phyloP scores from a whole-genome alignment of 2,113 vertebrate genomes.

The Sinosuthora webbiana region DNA sequence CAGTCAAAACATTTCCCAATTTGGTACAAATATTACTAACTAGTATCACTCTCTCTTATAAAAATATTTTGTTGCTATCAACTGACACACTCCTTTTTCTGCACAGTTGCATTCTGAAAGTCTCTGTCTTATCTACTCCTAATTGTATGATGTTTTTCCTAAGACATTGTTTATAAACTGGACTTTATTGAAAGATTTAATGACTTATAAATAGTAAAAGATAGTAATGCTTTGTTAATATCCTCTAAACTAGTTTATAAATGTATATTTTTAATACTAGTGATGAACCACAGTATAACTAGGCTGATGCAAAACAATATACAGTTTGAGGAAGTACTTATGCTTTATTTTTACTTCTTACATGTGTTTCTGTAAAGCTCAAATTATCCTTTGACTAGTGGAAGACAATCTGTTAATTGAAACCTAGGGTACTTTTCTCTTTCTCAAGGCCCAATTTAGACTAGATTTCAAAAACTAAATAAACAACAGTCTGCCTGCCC shows the following conservation, averaged over 20 bases:
- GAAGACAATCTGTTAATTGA: conserved; percentile 76
- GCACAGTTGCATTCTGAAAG: background rate
- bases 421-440: conserved; percentile 61
- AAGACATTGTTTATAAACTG: background rate
- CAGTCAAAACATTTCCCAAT: conserved; percentile 29
- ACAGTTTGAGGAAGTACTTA: conserved; percentile 46
- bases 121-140: background rate
- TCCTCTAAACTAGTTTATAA: background rate
- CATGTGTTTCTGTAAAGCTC: conserved; percentile 68
- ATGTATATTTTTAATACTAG: background rate
- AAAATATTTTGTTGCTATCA: conserved; percentile 16
- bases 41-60: conserved; percentile 1
- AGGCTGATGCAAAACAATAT: conserved; percentile 6
- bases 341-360: conserved; percentile 67
- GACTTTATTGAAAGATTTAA: background rate
- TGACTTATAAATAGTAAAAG: background rate
- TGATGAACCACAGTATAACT: background rate
- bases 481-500: conserved; percentile 73
- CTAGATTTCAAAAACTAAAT: conserved; percentile 77
- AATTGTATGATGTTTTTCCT: background rate
- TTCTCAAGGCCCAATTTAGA: conserved; percentile 71
- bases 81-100: background rate
- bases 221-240: background rate
- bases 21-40: conserved; percentile 12
- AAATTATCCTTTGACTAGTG: conserved; percentile 70